A percentile compares a stretch with the other conserved stretches of the same genome.
phyloP scores from a whole-genome alignment of 2,113 vertebrate genomes.

The Mormyrus iriodes region DNA sequence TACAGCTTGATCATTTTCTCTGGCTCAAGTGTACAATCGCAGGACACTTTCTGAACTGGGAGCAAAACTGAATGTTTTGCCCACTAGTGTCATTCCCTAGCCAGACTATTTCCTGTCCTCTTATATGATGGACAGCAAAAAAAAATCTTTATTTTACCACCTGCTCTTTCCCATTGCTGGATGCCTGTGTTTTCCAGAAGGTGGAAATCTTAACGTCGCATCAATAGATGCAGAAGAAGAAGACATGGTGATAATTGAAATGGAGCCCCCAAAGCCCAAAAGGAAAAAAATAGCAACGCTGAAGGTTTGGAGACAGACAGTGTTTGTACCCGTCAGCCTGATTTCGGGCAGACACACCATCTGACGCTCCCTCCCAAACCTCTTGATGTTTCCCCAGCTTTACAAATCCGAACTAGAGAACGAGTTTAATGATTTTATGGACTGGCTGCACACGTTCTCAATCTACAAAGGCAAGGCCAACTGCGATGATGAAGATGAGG shows the following conservation, averaged over 20 bases:
- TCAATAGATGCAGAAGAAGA: slow-evolving; percentile 52
- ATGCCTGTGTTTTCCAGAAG: slow-evolving; percentile 51
- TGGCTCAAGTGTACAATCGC: not conserved
- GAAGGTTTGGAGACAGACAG: slow-evolving; percentile 47
- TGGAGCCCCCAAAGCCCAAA: slow-evolving; percentile 51
- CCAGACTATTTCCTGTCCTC: not conserved
- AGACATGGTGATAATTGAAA: slow-evolving; percentile 45
- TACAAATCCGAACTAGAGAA: slow-evolving; percentile 77
- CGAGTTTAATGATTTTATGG: slow-evolving; percentile 83
- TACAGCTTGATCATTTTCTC: not conserved
- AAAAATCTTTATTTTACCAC: not conserved
- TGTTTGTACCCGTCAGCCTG: not conserved
- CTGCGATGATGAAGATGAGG: slow-evolving; percentile 70
- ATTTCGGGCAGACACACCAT: not conserved
- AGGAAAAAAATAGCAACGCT: slow-evolving; percentile 62
- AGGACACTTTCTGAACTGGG: not conserved
- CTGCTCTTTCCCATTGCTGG: not conserved
- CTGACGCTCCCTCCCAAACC: not conserved
- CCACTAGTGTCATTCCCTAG: not conserved
- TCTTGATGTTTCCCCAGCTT: slow-evolving; percentile 61
- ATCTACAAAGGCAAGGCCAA: slow-evolving; percentile 71
- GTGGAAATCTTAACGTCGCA: slow-evolving; percentile 49
- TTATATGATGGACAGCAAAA: not conserved
- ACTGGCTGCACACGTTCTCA: slow-evolving; percentile 79
- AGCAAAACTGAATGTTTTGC: not conserved